Conservation (phyloP, 2,797 vertebrate genomes). For the Emydoidea blandingii region DNA sequence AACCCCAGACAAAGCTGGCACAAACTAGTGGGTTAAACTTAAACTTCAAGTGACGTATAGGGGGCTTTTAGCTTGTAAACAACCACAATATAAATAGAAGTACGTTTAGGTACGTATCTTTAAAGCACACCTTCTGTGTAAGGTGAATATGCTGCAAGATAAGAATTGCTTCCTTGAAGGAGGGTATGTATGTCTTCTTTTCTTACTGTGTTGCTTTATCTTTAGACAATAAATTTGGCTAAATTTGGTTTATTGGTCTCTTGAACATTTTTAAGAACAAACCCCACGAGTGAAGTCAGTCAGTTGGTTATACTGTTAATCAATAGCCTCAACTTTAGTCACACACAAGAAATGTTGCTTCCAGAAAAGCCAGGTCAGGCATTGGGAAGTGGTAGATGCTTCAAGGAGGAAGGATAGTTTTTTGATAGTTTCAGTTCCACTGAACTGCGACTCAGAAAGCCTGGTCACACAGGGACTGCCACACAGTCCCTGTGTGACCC, state of each 20-base stretch:
- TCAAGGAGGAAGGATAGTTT: not conserved
- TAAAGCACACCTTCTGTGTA: too few species aligned
- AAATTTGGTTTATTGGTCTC: not conserved
- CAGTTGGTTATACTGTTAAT: not conserved
- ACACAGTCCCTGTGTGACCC: not conserved
- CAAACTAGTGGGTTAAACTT: not conserved
- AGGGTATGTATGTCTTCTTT: not conserved
- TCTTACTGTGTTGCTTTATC: not conserved
- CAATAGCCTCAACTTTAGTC: not conserved
- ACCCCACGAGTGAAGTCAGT: not conserved
- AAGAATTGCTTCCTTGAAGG: not conserved
- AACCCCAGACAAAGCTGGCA: not conserved
- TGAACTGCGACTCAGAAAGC: not conserved
- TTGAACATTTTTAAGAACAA: not conserved
- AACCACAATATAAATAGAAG: too few species aligned
- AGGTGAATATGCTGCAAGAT: not conserved
- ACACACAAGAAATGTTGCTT: not conserved
- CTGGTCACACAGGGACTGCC: not conserved
- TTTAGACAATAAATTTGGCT: not conserved
- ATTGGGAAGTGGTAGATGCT: not conserved
- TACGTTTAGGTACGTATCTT: not conserved
- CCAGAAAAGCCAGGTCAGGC: not conserved
- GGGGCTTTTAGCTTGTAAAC: not conserved
- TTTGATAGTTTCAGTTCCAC: not conserved
- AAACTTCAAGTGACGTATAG: not conserved